Conservation (phyloP, 2,113 vertebrate species). For the Notarius quadriscutis region DNA sequence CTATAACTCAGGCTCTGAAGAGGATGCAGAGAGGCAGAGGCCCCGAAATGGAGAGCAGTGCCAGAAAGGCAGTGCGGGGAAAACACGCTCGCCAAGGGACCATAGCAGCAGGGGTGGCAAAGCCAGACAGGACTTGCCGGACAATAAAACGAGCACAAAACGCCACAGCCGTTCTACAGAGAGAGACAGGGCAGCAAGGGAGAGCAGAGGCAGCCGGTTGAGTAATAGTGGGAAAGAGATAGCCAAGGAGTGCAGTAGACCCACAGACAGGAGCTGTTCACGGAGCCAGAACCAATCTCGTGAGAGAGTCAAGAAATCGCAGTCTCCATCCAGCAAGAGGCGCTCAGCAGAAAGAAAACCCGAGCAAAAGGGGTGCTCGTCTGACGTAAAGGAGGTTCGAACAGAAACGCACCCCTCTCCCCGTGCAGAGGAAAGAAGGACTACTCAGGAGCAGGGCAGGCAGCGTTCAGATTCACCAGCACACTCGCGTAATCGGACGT, state of each 20-base stretch:
- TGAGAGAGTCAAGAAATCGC: slow-evolving; percentile 81
- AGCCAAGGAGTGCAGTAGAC: slow-evolving; percentile 77
- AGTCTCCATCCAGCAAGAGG: slow-evolving; percentile 66
- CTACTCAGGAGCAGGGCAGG: slow-evolving; percentile 59
- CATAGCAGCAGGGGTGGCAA: slow-evolving; percentile 67
- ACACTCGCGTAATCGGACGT: slow-evolving; percentile 60
- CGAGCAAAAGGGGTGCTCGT: slow-evolving; percentile 40
- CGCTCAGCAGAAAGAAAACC: slow-evolving; percentile 40
- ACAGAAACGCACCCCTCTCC: slow-evolving; percentile 66
- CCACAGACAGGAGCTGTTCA: slow-evolving; percentile 85
- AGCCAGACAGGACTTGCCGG: slow-evolving; percentile 82
- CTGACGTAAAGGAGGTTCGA: not conserved
- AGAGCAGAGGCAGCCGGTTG: slow-evolving; percentile 66
- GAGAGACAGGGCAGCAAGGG: slow-evolving; percentile 79
- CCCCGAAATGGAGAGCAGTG: slow-evolving; percentile 84
- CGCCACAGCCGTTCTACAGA: slow-evolving; percentile 87
- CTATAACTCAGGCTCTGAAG: slow-evolving; percentile 96
- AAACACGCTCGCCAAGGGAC: slow-evolving; percentile 71
- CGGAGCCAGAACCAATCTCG: slow-evolving; percentile 82
- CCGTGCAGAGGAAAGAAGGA: slow-evolving; percentile 61
- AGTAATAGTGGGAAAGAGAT: slow-evolving; percentile 40
- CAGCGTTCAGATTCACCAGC: slow-evolving; percentile 80
- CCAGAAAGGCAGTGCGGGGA: slow-evolving; percentile 69
- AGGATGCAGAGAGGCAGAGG: slow-evolving; percentile 78
- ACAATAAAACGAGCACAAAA: slow-evolving; percentile 86